A percentile compares a stretch with the other conserved stretches of the same genome.
Evolutionary conservation across 2,113 vertebrate species (phyloP).

Genomic region (Scortum barcoo): DNA sequence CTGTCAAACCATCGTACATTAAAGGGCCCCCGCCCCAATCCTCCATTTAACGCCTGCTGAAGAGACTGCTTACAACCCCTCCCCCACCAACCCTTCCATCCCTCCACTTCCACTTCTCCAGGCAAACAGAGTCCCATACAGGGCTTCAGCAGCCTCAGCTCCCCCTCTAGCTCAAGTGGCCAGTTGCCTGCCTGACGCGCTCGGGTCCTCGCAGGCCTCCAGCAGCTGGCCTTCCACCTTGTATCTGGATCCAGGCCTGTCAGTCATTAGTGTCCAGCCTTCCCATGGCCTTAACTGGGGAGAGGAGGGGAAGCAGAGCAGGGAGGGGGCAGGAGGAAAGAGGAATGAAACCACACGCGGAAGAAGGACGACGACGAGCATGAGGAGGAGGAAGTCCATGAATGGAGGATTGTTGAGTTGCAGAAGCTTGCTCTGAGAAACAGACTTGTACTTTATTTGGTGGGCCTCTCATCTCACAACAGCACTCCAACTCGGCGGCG

Average conservation of each 20-base stretch:
- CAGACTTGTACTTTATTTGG: conserved; percentile 50
- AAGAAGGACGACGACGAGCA: neutral
- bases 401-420: conserved; percentile 22
- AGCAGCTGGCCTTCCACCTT: conserved; percentile 48
- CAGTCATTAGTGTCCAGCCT: conserved; percentile 55
- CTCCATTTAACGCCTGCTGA: conserved; percentile 44
- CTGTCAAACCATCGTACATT: conserved; percentile 58
- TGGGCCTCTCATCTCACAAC: conserved; percentile 44
- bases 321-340: neutral
- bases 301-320: conserved; percentile 42
- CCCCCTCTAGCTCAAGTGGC: conserved; percentile 16
- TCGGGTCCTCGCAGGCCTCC: conserved; percentile 53
- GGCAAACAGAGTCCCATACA: conserved; percentile 48
- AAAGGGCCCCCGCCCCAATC: conserved; percentile 39
- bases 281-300: conserved; percentile 68
- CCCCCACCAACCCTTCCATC: neutral
- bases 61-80: conserved; percentile 47
- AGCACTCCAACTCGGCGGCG: conserved; percentile 37
- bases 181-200: conserved; percentile 43
- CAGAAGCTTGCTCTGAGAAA: conserved; percentile 21
- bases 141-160: conserved; percentile 43
- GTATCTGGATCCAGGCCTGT: conserved; percentile 53
- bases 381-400: neutral
- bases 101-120: conserved; percentile 26
- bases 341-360: conserved; percentile 6